phyloP scores from a whole-genome alignment of 2,113 vertebrate genomes.

The Thalassarche chlororhynchos region DNA sequence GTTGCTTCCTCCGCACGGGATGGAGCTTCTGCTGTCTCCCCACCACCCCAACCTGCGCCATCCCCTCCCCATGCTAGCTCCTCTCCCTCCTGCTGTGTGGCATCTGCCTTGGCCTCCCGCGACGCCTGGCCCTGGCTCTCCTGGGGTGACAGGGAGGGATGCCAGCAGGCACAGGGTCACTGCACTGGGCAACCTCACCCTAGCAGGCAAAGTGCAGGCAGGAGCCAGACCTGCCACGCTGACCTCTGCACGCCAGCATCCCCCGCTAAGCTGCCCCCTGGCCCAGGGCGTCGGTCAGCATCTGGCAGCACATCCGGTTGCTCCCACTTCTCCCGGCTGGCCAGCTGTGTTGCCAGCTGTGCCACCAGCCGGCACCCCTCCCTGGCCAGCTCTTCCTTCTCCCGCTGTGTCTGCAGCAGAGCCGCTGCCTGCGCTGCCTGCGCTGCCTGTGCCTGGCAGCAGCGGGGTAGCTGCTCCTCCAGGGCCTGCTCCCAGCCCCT shows the following conservation, averaged over 20 bases:
- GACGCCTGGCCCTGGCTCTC: conserved; percentile 66
- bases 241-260: neutral
- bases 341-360: neutral
- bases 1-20: neutral
- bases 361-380: conserved; percentile 76
- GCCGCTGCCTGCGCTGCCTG: conserved; percentile 57
- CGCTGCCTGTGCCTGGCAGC: conserved; percentile 59
- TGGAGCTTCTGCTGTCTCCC: neutral
- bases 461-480: conserved; percentile 70
- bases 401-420: conserved; percentile 56
- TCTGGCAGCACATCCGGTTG: neutral
- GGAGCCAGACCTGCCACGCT: neutral
- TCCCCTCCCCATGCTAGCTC: conserved; percentile 8
- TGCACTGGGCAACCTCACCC: rapidly evolving
- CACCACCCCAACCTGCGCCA: too few species aligned
- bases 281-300: neutral
- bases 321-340: neutral
- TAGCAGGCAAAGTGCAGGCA: neutral
- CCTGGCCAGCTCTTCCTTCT: conserved; percentile 75
- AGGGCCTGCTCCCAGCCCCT: conserved; percentile 67
- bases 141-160: conserved; percentile 2
- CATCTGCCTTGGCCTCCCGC: conserved; percentile 59
- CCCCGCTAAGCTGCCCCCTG: rapidly evolving
- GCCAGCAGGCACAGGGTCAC: neutral
- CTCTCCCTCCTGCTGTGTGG: conserved; percentile 59